Conservation (phyloP, 2,888 invertebrate species). For the Cantharis nigra region DNA sequence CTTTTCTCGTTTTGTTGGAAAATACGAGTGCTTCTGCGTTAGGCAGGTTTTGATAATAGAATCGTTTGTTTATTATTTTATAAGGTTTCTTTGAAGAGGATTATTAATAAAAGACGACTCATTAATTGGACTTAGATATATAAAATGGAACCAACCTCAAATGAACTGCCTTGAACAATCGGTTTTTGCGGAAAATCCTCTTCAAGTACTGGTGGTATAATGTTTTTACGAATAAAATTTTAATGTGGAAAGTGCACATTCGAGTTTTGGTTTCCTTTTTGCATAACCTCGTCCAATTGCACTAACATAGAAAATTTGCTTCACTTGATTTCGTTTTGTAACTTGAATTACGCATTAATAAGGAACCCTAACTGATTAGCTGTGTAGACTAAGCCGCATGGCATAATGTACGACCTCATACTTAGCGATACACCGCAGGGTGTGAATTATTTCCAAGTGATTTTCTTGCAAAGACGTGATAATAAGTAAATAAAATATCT, state of each 20-base stretch:
- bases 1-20: no score
- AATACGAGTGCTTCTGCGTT: no score
- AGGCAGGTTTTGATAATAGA: no score
- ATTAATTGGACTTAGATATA: background rate
- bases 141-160: background rate
- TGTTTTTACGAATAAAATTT: no score
- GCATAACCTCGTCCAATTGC: background rate
- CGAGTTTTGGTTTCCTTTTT: no score
- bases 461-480: background rate
- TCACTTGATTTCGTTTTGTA: background rate
- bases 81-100: background rate
- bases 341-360: background rate
- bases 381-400: background rate
- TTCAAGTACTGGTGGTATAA: no score
- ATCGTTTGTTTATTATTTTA: no score
- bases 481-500: background rate
- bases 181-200: no score
- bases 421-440: background rate
- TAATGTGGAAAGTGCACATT: no score
- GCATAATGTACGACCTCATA: background rate
- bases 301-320: background rate
- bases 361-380: background rate
- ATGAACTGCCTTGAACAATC: background rate
- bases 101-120: background rate
- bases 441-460: background rate